A percentile compares a stretch with the other conserved stretches of the same genome.
Conservation (phyloP, 2,113 vertebrate species). For the Tursiops truncatus region DNA sequence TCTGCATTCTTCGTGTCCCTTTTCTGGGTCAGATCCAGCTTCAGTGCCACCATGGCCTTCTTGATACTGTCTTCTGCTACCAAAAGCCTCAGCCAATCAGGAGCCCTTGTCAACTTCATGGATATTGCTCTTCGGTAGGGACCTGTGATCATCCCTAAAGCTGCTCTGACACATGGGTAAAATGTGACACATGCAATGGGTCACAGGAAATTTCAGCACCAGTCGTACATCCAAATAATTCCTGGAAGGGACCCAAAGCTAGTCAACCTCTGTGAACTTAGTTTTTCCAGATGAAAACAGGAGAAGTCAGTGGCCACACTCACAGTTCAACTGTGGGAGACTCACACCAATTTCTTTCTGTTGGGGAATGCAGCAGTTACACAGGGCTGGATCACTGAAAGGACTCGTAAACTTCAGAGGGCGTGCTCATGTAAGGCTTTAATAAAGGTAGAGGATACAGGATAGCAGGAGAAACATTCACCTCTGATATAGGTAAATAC, state of each 20-base stretch:
- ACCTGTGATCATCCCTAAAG: neutral
- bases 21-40: constrained; percentile 47
- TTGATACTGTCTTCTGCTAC: neutral
- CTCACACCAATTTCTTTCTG: neutral
- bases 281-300: neutral
- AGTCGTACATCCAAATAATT: neutral
- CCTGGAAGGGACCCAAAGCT: neutral
- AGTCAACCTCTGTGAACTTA: neutral
- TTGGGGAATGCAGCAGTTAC: neutral
- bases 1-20: neutral
- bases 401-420: neutral
- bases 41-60: neutral
- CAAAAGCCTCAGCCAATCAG: neutral
- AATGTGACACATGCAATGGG: neutral
- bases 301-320: neutral
- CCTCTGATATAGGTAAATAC: neutral
- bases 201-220: neutral
- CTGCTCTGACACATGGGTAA: neutral
- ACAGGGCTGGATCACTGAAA: neutral
- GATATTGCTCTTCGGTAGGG: constrained; percentile 72
- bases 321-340: neutral
- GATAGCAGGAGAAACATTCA: neutral
- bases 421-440: neutral
- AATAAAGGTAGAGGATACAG: too few species aligned
- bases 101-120: constrained; percentile 57